Evolutionary conservation across 2,888 invertebrate genomes (phyloP), one percentile per base, ranked within the genome.

Genomic region (Operophtera brumata): DNA sequence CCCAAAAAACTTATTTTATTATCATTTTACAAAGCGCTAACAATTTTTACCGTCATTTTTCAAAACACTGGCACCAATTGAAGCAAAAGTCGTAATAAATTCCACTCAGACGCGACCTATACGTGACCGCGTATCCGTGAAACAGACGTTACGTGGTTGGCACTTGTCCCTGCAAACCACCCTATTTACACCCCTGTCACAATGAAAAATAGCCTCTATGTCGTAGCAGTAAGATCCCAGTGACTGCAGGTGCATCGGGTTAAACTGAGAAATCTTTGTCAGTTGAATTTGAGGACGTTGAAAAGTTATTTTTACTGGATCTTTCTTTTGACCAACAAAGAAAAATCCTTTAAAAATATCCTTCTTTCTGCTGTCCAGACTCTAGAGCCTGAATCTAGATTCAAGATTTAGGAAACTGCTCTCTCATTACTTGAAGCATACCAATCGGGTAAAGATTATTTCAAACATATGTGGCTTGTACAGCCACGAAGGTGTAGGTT

Each of bases 61-160:
- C 57, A 61, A 55, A 56, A 57, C 54, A 52, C 54, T 49, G 51
- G 59, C 46, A 53, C 61, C 64, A 62, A 65, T 64, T 65, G 69
- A 77, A 62, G 57, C 49, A 57, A 54, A 62, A 62, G 62, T 62
- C 63, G 69, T 77, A 75, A 78, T 82, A 82, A 78, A 80, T 82
- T 76, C 70, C 51, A 48, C 46, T 50, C 57, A 64, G 65, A 65
- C 70, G 70, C 66, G 63, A 62, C 51, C 65, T 73, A n/a, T n/a
- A 80, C 83, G 83, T 81, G 83, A 80, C 75, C 79, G 67, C 78
- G 73, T 75, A 70, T 66, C 75, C 72, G 67, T 68, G 73, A 69
- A 74, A 76, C 76, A 67, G 65, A 65, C 55, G 62, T 60, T 77
- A 81, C 81, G 80, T 81, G 78, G 67, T 70, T 70, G 73, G 68